Conservation (phyloP, 2,113 vertebrate genomes). For the Psilopsiagon aymara region DNA sequence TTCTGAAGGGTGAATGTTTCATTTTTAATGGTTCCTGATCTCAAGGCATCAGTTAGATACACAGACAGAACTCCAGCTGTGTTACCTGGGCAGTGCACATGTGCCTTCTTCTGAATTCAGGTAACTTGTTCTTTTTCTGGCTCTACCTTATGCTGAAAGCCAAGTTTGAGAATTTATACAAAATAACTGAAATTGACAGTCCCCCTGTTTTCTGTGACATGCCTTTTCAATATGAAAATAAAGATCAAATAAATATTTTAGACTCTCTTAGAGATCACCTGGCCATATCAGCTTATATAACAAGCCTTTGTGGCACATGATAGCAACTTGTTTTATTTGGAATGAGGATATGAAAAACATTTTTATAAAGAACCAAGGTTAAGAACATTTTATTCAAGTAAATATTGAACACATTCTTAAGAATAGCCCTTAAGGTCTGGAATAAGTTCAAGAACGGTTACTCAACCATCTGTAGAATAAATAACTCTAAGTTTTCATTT, state of each 20-base stretch:
- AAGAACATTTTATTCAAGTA: constrained; percentile 46
- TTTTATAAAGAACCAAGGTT: constrained; percentile 24
- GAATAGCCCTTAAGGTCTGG: constrained; percentile 43
- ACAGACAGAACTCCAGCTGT: neutral
- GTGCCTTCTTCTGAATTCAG: neutral
- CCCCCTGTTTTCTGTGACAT: neutral
- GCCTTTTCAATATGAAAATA: neutral
- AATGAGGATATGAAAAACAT: constrained; percentile 57
- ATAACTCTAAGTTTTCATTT: neutral
- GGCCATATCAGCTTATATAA: constrained; percentile 15
- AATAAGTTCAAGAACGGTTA: constrained; percentile 53
- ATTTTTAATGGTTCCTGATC: neutral
- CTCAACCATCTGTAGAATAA: constrained; percentile 37
- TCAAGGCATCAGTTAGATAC: neutral
- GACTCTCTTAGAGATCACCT: neutral
- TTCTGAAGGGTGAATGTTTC: neutral
- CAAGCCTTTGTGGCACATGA: neutral
- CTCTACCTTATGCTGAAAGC: neutral
- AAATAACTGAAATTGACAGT: neutral
- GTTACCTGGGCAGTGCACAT: neutral
- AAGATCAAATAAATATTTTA: constrained; percentile 24
- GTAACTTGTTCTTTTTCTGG: neutral
- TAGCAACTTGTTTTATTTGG: constrained; percentile 29
- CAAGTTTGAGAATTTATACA: neutral
- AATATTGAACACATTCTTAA: constrained; percentile 62